These are phyloP conservation scores for Gastracanthus pulcherrimus DNA, from an alignment of 2,888 invertebrate species.

Conservation along the genomic window DNA sequence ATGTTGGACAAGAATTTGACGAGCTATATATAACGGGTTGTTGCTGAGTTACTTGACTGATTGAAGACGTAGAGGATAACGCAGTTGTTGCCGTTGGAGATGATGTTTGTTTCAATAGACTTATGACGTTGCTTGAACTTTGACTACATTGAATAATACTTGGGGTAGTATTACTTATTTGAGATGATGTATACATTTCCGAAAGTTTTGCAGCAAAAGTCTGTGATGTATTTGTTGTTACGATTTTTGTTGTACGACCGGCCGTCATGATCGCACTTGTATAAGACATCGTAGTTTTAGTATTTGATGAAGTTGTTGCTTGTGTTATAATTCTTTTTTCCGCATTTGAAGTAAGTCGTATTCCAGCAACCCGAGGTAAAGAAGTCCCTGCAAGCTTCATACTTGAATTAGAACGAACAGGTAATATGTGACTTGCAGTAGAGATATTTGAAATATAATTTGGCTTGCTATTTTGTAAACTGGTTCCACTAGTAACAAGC, in stretches of 20 bases:
- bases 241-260: conserved; percentile 76
- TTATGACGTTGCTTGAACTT: conserved; percentile 61
- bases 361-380: conserved; percentile 77
- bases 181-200: conserved; percentile 77
- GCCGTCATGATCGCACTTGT: conserved; percentile 80
- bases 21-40: conserved; percentile 71
- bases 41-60: conserved; percentile 67
- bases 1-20: conserved; percentile 76
- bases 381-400: conserved; percentile 73
- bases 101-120: conserved; percentile 68
- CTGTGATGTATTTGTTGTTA: conserved; percentile 82
- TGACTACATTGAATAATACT: conserved; percentile 69
- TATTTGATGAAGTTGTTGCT: conserved; percentile 75
- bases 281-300: conserved; percentile 81
- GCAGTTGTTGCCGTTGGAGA: conserved; percentile 75
- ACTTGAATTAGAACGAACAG: conserved; percentile 73
- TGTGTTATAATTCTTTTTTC: conserved; percentile 36
- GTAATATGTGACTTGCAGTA: conserved; percentile 71
- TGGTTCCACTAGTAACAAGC: conserved; percentile 66
- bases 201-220: conserved; percentile 88
- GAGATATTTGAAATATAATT: conserved; percentile 68
- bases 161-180: conserved; percentile 64
- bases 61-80: conserved; percentile 69
- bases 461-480: conserved; percentile 68
- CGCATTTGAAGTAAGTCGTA: conserved; percentile 79